Evolutionary conservation across 2,888 invertebrate species (phyloP).

Genomic region (Hesperia comma): DNA sequence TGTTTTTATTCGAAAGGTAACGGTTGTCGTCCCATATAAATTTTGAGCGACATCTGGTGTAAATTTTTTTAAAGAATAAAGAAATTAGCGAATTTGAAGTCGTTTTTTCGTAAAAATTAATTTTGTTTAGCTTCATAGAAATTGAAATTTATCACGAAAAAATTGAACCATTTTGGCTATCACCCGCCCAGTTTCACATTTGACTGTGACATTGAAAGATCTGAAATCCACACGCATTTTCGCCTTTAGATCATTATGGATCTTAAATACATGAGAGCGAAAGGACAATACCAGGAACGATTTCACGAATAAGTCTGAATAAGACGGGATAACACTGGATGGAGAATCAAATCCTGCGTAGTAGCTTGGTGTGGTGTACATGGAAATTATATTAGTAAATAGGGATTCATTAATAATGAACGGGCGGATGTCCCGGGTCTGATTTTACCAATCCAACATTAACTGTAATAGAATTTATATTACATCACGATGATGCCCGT

Average conservation of each 20-base stretch:
- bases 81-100: no score
- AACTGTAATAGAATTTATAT: background rate
- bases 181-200: no score
- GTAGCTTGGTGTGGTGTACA: background rate
- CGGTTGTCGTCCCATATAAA: no score
- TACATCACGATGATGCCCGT: background rate
- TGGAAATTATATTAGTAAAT: conserved; percentile 1
- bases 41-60: no score
- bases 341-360: background rate
- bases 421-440: background rate
- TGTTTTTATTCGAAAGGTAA: no score
- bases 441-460: conserved; percentile 3
- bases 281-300: background rate
- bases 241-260: background rate
- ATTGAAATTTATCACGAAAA: no score
- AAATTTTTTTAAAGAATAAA: no score
- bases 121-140: no score
- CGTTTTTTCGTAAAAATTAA: no score
- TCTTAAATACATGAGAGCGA: background rate
- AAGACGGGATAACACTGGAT: background rate
- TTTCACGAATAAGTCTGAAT: background rate
- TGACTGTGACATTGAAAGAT: no score
- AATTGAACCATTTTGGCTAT: no score
- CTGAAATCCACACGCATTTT: background rate
- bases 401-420: background rate